phyloP scores from a whole-genome alignment of 2,113 vertebrate genomes.

The Morone saxatilis region DNA sequence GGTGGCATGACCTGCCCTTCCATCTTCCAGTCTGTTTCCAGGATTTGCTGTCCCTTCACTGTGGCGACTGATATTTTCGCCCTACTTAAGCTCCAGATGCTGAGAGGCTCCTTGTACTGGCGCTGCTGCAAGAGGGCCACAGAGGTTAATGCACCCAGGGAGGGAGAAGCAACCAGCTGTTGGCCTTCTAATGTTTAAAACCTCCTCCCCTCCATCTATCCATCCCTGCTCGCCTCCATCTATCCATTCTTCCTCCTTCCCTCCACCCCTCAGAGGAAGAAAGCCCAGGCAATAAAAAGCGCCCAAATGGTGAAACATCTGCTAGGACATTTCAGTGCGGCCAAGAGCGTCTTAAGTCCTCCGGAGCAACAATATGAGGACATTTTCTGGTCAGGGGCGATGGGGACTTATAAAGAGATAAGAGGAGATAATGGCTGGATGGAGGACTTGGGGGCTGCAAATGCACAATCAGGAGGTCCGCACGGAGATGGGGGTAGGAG shows the following conservation, averaged over 20 bases:
- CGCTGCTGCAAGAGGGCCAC: constrained; percentile 77
- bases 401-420: constrained; percentile 82
- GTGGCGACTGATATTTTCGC: constrained; percentile 65
- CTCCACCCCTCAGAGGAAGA: constrained; percentile 66
- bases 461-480: constrained; percentile 72
- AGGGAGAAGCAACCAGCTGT: constrained; percentile 82
- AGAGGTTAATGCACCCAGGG: constrained; percentile 83
- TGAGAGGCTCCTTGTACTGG: constrained; percentile 80
- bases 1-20: constrained; percentile 51
- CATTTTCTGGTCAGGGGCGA: constrained; percentile 71
- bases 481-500: constrained; percentile 44
- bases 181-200: constrained; percentile 83
- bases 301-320: constrained; percentile 80
- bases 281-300: constrained; percentile 66
- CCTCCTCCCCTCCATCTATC: constrained; percentile 52
- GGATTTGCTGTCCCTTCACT: constrained; percentile 65
- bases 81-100: constrained; percentile 83
- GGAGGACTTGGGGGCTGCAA: constrained; percentile 73
- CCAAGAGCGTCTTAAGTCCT: constrained; percentile 82
- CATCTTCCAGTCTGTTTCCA: constrained; percentile 67
- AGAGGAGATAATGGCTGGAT: constrained; percentile 84
- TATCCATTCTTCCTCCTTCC: constrained; percentile 53
- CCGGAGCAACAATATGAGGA: constrained; percentile 76
- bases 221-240: constrained; percentile 48
- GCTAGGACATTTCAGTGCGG: constrained; percentile 74